Evolutionary conservation across 2,888 invertebrate genomes (phyloP).

Genomic region (Drosophila percnosoma): DNA sequence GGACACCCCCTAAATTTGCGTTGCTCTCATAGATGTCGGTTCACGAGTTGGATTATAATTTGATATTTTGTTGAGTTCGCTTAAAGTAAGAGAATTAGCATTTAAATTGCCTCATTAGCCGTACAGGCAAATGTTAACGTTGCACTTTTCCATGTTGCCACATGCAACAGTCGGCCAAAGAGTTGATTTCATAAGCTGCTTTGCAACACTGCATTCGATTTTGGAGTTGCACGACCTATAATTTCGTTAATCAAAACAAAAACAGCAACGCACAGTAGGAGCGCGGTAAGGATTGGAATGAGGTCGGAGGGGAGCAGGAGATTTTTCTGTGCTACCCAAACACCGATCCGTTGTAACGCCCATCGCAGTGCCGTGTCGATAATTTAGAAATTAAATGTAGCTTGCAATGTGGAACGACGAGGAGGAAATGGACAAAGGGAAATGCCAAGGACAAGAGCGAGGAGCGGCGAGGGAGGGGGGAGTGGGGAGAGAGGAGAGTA

Average conservation of each 20-base stretch:
- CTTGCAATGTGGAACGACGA: conserved; percentile 23
- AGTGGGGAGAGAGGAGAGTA: conserved; percentile 7
- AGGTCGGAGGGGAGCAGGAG: background rate
- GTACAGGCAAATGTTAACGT: conserved; percentile 7
- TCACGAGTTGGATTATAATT: conserved; percentile 70
- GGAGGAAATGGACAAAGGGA: background rate
- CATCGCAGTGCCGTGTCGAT: conserved; percentile 66
- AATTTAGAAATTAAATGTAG: conserved; percentile 78
- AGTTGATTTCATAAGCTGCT: background rate
- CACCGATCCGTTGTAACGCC: conserved; percentile 50
- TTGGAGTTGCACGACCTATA: conserved; percentile 45
- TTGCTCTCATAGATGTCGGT: background rate
- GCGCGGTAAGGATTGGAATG: background rate
- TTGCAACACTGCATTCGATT: conserved; percentile 23
- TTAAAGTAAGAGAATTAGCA: conserved; percentile 62
- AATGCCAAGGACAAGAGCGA: background rate
- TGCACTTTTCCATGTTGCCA: conserved; percentile 37
- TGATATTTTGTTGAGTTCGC: conserved; percentile 62
- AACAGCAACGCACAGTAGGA: conserved; percentile 61
- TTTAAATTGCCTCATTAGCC: conserved; percentile 75
- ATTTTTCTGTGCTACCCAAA: conserved; percentile 10
- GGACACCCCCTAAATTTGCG: conserved; percentile 36
- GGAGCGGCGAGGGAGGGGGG: background rate
- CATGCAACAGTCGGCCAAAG: conserved; percentile 32
- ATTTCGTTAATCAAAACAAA: conserved; percentile 74